Evolutionary conservation across 2,797 vertebrate genomes (phyloP), one percentile per base, ranked within the genome.

Genomic region (Gymnothorax reevesii): DNA sequence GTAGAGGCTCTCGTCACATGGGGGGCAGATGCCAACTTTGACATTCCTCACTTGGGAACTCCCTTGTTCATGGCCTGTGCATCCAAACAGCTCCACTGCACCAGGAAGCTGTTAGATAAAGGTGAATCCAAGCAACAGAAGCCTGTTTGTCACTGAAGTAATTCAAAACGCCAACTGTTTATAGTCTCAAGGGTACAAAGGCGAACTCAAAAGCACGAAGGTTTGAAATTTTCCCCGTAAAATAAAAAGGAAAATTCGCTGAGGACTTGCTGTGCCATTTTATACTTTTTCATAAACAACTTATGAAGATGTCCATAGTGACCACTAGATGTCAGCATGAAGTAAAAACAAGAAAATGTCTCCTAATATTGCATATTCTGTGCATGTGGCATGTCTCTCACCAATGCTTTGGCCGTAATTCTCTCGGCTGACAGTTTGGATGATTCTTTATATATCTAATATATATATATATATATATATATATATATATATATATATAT

Each of bases 41-140:
- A 98, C 87, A 96, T 98, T 92, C 97, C 97, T 93, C 97, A 98
- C 87, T 91, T 98, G 94, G 98, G 98, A 92, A 99, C 98, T 0
- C 97, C 97, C 69, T 97, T 99, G 25, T 99, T 98, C 33, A 96
- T 96, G 7, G 97, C 98, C 79, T 99, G 98, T 83, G 57, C 96
- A 90, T 97, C 96, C 88, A 97, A 96, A 90, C 96, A 99, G 90
- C 96, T 97, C 83, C 95, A 97, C 83, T 99, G 98, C 86, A 95
- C 97, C 92, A 95, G 95, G 89, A 98, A 97, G 83, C 97, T 99
- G 92, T 96, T 99, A 88, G 95, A 98, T 91, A 97, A 97, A 95
- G 98, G 98, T 99, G 82, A 90, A 91, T 15, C 15, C 25, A 42
- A 17, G 42, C 42, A 27, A 10, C 1, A 57, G 3, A 77, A 4